Evolutionary conservation across 2,888 invertebrate species (phyloP).

Genomic region (Iphiclides podalirius): DNA sequence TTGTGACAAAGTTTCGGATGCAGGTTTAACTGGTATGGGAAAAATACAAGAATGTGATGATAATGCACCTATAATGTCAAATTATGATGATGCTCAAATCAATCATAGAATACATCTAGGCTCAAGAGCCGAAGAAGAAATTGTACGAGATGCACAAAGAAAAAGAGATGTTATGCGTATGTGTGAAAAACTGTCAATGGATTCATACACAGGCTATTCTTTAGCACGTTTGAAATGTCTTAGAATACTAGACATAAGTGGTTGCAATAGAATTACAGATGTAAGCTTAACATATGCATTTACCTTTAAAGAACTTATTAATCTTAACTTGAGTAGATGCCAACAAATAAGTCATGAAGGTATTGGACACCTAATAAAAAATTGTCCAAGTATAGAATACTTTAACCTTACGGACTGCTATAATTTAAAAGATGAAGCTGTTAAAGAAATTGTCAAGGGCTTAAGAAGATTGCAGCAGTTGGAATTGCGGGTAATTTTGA

Average conservation of each 20-base stretch:
- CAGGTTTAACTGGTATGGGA: conserved; percentile 85
- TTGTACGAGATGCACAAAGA: conserved; percentile 82
- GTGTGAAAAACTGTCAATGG: conserved; percentile 76
- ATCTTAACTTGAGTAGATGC: conserved; percentile 83
- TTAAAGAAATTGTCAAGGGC: conserved; percentile 55
- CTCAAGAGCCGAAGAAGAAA: conserved; percentile 85
- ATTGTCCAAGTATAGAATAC: conserved; percentile 85
- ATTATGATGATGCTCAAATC: conserved; percentile 42
- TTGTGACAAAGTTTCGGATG: conserved; percentile 85
- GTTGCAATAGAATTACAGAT: conserved; percentile 86
- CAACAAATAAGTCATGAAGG: conserved; percentile 85
- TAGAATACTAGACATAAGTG: conserved; percentile 81
- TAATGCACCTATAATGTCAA: conserved; percentile 56
- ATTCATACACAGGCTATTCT: conserved; percentile 70
- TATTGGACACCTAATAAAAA: conserved; percentile 80
- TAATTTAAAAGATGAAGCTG: conserved; percentile 83
- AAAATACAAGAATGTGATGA: conserved; percentile 56
- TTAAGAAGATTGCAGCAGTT: conserved; percentile 77
- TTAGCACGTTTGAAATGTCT: conserved; percentile 78
- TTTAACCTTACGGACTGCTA: conserved; percentile 84
- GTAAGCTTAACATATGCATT: conserved; percentile 85
- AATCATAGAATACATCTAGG: conserved; percentile 78
- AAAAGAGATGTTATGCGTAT: conserved; percentile 82
- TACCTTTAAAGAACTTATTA: conserved; percentile 81
- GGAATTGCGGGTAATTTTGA: conserved; percentile 76